These are phyloP conservation scores for Saturnia pavonia DNA, from an alignment of 2,888 invertebrate genomes.

Conservation along the genomic window DNA sequence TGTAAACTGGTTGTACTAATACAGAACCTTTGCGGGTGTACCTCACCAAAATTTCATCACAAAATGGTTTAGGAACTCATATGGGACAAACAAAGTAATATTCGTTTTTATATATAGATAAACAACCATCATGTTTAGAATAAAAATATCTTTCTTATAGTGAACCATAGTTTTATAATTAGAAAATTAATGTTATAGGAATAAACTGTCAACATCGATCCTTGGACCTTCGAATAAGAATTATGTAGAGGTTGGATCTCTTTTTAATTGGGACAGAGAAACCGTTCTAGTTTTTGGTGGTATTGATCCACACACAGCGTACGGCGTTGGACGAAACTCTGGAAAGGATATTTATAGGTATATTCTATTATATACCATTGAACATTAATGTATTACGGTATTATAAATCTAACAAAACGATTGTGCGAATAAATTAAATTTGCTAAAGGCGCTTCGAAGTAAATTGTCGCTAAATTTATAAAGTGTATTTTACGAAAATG, in stretches of 20 bases:
- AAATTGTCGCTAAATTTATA: not conserved
- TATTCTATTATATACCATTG: not conserved
- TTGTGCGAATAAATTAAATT: not conserved
- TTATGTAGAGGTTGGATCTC: slow-evolving; percentile 74
- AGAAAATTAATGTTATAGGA: slow-evolving; percentile 46
- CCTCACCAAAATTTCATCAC: too few species aligned
- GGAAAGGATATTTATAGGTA: slow-evolving; percentile 83
- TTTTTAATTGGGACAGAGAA: slow-evolving; percentile 82
- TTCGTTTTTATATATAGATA: too few species aligned
- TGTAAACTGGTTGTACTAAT: too few species aligned
- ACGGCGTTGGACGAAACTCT: slow-evolving; percentile 79
- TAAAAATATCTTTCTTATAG: not conserved
- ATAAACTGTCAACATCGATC: slow-evolving; percentile 68
- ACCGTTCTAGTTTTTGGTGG: slow-evolving; percentile 87
- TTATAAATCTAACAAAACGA: not conserved
- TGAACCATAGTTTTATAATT: slow-evolving; percentile 9
- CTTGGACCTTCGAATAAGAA: slow-evolving; percentile 74
- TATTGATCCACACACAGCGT: slow-evolving; percentile 83
- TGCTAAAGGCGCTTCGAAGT: not conserved
- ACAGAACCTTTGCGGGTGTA: too few species aligned
- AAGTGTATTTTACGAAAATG: not conserved
- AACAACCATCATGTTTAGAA: too few species aligned
- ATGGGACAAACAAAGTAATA: too few species aligned
- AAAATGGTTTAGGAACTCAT: too few species aligned
- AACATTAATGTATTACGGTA: not conserved